Evolutionary conservation across 2,113 vertebrate genomes (phyloP), one percentile per base, ranked within the genome.

Genomic region (Myiozetetes cayanensis): DNA sequence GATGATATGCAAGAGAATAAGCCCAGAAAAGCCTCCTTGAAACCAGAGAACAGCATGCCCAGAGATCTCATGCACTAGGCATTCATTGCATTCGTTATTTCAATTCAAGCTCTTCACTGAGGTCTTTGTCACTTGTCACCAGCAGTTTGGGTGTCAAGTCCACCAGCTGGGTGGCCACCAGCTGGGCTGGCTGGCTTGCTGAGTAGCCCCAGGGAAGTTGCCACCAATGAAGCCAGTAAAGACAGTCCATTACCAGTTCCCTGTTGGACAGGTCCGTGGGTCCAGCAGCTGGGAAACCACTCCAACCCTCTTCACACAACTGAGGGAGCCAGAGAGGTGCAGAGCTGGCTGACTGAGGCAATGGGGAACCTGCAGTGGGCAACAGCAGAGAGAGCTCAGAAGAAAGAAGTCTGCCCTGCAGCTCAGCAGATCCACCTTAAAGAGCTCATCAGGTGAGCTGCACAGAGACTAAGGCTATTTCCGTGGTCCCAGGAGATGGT

Each of bases 231-330:
- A 85, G 16, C 30, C 39, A 75, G 18, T 21, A 49, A 85, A 31
- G 2, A 1, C 9, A 41, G 25, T 28, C 4, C 10, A 30, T 23
- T 61, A 22, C 14, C 0, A 0, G 35, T 2, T 0, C 3, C 20
- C 17, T 44, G 35, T 28, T 12, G 77, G 27, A 22, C 3, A 18
- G 35, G 9, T 33, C 31, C n/a, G 24, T 41, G 10, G 71, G 10
- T 18, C 30, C 41, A 68, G 30, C 15, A 33, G n/a, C n/a, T 49
- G 39, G 8, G 13, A 82, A 67, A 49, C 24, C 2, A 14, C 20
- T 17, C 22, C 4, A 10, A 8, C 4, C 18, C 15, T 53, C 59
- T 85, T 63, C 50, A 25, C 28, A 37, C 4, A 28, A 1, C 33
- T 4, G 30, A 22, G 25, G 21, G 37, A 58, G 8, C 4, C 18